phyloP scores from a whole-genome alignment of 2,888 invertebrate species.

The Bhutanitis thaidina region DNA sequence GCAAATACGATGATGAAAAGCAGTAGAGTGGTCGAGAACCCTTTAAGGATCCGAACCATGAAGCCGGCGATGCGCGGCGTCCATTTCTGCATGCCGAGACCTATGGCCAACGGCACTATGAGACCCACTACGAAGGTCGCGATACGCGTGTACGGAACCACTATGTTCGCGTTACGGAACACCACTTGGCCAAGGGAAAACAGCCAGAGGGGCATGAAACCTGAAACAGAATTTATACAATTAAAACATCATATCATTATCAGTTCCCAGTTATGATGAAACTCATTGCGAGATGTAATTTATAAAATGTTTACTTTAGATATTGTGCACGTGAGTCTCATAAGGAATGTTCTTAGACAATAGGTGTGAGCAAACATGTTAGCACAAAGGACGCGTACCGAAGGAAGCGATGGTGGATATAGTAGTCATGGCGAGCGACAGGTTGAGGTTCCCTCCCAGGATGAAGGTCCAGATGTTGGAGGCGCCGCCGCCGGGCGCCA shows the following conservation, averaged over 20 bases:
- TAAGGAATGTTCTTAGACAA: no score
- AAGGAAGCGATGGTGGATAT: conserved; percentile 93
- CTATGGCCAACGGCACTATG: conserved; percentile 84
- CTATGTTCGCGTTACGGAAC: conserved; percentile 84
- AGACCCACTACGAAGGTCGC: conserved; percentile 86
- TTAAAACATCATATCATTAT: no score
- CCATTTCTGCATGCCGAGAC: conserved; percentile 82
- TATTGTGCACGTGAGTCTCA: no score
- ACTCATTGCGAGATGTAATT: no score
- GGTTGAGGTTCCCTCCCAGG: conserved; percentile 93
- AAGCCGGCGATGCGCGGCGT: conserved; percentile 84
- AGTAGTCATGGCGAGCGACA: conserved; percentile 97
- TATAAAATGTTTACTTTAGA: no score
- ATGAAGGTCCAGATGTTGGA: conserved; percentile 98
- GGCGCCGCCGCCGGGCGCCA: conserved; percentile 96
- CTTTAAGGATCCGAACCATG: conserved; percentile 90
- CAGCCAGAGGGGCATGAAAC: conserved; percentile 94
- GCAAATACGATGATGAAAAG: conserved; percentile 93
- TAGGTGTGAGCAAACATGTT: no score
- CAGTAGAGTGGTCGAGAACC: conserved; percentile 88
- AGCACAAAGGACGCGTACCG: no score
- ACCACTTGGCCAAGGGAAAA: conserved; percentile 90
- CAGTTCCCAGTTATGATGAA: no score
- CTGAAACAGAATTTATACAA: conserved; percentile 56
- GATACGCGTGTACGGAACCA: conserved; percentile 89